Base-by-base conservation (phyloP, 2,113 vertebrate genomes). In the Bucco capensis region DNA sequence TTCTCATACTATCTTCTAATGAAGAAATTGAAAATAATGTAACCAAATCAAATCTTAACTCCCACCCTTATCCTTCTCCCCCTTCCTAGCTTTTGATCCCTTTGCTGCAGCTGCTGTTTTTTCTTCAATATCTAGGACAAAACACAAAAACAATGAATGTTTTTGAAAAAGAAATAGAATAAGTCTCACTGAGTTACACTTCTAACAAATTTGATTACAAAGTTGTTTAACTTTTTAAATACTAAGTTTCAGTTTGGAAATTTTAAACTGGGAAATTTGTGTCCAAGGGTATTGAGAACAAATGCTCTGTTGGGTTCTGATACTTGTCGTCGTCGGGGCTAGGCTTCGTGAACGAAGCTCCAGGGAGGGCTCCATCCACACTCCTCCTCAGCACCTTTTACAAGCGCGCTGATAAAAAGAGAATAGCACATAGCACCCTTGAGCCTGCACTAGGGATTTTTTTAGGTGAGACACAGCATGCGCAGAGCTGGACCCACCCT, bases 251-350 rank as follows among this genome's bases (percentile, higher is more conserved):
- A 56, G 33, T 62, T 83, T 54, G 67, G 58, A 85, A 91, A 85
- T 84, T 84, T 85, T 87, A 88, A 84, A 66, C 18, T 42, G 60
- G 8, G 5, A 91, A 54, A 83, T 54, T 81, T 50, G 38, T 65
- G 42, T 72, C 79, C 35, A 82, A 77, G 11, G 14, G 73, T 64
- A 72, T 33, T 90, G 44, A 70, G n/a, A 81, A 54, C 66, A 37
- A 18, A n/a, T 12, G 27, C 27, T 71, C 2, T 90, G 2, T 14
- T 65, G 15, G 31, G 6, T 62, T 89, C 76, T 81, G 31, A 58
- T 61, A 33, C 19, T 78, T n/a, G n/a, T n/a, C n/a, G n/a, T n/a
- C n/a, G n/a, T n/a, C n/a, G n/a, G n/a, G n/a, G n/a, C n/a, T n/a
- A n/a, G n/a, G n/a, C n/a, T n/a, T n/a, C n/a, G n/a, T n/a, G n/a